Conservation (phyloP, 2,888 invertebrate species). For the Drosophila affinis region DNA sequence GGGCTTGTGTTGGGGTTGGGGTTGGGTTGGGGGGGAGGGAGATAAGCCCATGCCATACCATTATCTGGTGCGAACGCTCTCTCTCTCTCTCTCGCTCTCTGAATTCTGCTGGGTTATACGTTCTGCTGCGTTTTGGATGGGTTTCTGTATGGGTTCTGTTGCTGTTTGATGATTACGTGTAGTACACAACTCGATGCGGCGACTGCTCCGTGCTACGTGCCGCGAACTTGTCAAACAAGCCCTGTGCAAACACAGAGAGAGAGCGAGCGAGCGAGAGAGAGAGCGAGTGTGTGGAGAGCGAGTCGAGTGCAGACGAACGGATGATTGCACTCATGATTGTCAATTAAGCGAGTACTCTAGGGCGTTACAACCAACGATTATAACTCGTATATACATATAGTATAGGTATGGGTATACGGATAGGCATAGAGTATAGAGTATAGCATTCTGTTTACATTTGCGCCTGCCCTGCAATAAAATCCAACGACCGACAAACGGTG, state of each 20-base stretch:
- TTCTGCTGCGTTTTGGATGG: background rate
- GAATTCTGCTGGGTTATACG: no score
- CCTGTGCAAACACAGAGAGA: slow-evolving; percentile 56
- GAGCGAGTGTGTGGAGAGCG: slow-evolving; percentile 9
- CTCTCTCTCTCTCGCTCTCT: slow-evolving; percentile 25
- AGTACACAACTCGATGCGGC: slow-evolving; percentile 69
- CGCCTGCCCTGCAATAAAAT: slow-evolving; percentile 72
- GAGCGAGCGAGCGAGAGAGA: slow-evolving; percentile 8
- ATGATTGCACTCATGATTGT: slow-evolving; percentile 33
- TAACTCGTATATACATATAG: background rate
- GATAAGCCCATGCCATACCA: slow-evolving; percentile 54
- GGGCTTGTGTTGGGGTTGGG: background rate
- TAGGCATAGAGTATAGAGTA: no score
- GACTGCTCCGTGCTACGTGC: slow-evolving; percentile 73
- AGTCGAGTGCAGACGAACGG: slow-evolving; percentile 54
- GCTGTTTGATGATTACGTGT: slow-evolving; percentile 69
- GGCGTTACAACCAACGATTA: slow-evolving; percentile 4
- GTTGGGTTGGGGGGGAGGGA: slow-evolving; percentile 19
- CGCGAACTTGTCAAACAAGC: slow-evolving; percentile 74
- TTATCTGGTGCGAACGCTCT: slow-evolving; percentile 49
- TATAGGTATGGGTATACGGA: no score
- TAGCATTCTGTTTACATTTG: slow-evolving; percentile 70
- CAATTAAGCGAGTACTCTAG: slow-evolving; percentile 15
- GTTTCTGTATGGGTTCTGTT: background rate
- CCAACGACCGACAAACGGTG: slow-evolving; percentile 54